Evolutionary conservation across 2,888 invertebrate species (phyloP), one percentile per base, ranked within the genome.

Genomic region (Plebejus melissa): DNA sequence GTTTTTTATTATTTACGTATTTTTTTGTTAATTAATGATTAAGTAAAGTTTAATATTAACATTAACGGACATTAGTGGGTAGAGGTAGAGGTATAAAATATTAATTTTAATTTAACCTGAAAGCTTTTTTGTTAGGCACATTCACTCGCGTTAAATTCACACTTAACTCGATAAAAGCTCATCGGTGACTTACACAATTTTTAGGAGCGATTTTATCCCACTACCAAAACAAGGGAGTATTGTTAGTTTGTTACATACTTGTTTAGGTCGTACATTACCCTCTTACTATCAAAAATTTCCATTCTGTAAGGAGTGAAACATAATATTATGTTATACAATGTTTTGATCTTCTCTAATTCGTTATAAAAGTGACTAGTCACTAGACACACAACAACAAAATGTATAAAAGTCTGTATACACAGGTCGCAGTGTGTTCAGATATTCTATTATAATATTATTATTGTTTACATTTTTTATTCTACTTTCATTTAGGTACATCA

Each of bases 81-180:
- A 32, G 32, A 32, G 32, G 32, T 32, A 32, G 32, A 32, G 32
- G 32, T 32, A 32, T 32, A 32, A 32, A 32, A 32, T 32, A 32
- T 32, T 32, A 32, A 32, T 32, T 2, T 32, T 32, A 32, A 32
- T 58, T 54, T 13, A 6, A 60, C 22, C 0, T 60, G 60, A 11
- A 32, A 28, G 28, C 11, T 60, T 28, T 60, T 58, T 58, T n/a
- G 60, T 28, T 60, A 69, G 50, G 69, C 32, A 50, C 50, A 65
- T 75, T 69, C 75, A n/a, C n/a, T 9, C n/a, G 69, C 69, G 36
- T 75, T 46, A 5, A 46, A 36, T 69, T 75, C 32, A 65, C 54
- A 46, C 9, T 46, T 46, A 9, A 46, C 9, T 46, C 38, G 46
- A 46, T 7, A 60, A 60, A 60, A 32, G 22, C 60, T 22, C 9